Base-by-base conservation (phyloP, 2,888 invertebrate genomes). In the Phaonia tiefii region DNA sequence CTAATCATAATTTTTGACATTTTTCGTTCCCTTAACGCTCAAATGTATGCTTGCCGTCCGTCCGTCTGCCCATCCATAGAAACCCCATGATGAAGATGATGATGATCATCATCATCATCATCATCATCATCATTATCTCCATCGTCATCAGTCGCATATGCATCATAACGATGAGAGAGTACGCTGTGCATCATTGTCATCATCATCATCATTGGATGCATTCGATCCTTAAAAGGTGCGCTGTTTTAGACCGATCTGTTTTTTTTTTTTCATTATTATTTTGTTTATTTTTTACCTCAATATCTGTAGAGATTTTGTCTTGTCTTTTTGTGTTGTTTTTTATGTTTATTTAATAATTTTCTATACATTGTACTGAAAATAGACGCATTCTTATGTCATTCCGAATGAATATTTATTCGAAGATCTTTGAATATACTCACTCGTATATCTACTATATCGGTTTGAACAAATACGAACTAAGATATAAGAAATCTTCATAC, bases 1-100 rank as follows among this genome's bases (percentile, higher is more conserved):
- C 74, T 54, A 81, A 67, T 81, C 81, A 81, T 75, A 81, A 78
- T 78, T 75, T 54, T 75, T 72, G 75, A 75, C 63, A 63, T 80
- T 75, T 39, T 37, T 20, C n/a, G 51, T 74, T 71, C 11, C 2
- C 2, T 42, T 42, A 15, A 15, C 4, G 15, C 49, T 20, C 20
- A 49, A 20, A 49, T 22, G 15, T 46, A 11, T 49, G 20, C 22
- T 17, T 4, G 20, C n/a, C n/a, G n/a, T n/a, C 22, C n/a, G 20
- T 20, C 20, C 49, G 49, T 49, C 20, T 10, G 49, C 1, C 20
- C 44, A 44, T 44, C 44, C 13, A 2, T 44, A 49, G 5, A 20
- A n/a, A 20, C 15, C 20, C 22, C 20, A 20, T 49, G 8, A 20
- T 46, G 46, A 46, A 4, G 25, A 13, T 25, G 54, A 26, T 56